Percentiles rank a stretch among this genome's conserved stretches.
These are phyloP conservation scores for Cerastis rubricosa DNA, from an alignment of 2,888 invertebrate genomes.

Conservation along the genomic window DNA sequence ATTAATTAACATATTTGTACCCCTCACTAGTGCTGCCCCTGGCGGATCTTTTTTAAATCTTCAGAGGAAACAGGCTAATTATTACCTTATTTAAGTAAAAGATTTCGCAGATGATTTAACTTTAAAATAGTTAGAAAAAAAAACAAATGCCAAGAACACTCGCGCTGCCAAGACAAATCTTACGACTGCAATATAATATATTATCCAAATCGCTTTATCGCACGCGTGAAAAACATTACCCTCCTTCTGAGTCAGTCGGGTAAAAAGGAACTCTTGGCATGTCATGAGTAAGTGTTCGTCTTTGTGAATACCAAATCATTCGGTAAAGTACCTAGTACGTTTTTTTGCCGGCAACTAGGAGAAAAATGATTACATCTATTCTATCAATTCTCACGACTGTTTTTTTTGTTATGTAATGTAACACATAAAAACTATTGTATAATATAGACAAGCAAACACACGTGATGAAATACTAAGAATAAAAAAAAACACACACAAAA, in stretches of 20 bases:
- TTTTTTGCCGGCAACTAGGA: conserved; percentile 1
- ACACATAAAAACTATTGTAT: neutral
- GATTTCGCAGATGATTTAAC: too few relatives aligned
- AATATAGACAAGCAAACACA: neutral
- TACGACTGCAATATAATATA: too few relatives aligned
- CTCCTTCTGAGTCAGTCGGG: neutral
- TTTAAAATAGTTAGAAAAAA: neutral
- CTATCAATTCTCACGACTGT: conserved; percentile 10
- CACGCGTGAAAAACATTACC: neutral
- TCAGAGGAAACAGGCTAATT: too few relatives aligned
- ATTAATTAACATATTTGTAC: too few relatives aligned
- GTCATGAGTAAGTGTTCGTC: neutral
- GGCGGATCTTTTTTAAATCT: too few relatives aligned
- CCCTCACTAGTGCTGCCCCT: too few relatives aligned
- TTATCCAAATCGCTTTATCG: neutral
- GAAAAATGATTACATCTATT: conserved; percentile 21
- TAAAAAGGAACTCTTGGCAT: neutral
- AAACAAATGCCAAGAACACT: neutral
- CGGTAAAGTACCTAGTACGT: conserved; percentile 1
- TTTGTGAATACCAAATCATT: neutral
- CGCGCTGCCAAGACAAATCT: neutral
- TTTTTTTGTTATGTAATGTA: conserved; percentile 7
- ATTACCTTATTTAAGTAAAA: too few relatives aligned
- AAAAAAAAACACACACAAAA: neutral
- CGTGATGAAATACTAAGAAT: conserved; percentile 14